These are phyloP conservation scores for Physeter macrocephalus DNA, from an alignment of 2,113 vertebrate species.

Conservation along the genomic window DNA sequence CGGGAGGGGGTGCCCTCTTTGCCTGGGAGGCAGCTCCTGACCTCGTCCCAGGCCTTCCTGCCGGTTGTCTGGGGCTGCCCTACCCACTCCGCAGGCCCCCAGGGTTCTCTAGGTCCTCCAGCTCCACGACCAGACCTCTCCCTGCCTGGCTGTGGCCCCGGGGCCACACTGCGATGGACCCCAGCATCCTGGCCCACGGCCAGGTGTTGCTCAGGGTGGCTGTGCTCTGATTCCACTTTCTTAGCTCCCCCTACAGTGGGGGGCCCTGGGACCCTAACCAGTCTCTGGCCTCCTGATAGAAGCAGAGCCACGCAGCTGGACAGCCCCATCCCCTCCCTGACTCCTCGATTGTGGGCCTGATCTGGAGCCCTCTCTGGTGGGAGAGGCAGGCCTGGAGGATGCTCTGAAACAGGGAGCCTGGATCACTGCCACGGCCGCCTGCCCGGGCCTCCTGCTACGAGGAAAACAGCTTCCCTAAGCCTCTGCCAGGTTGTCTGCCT, in stretches of 20 bases:
- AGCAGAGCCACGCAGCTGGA: neutral
- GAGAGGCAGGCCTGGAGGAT: neutral
- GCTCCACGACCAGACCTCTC: fast-evolving
- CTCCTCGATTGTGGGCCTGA: neutral
- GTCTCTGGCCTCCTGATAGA: neutral
- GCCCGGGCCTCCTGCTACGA: fast-evolving
- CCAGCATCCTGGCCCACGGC: too few relatives aligned
- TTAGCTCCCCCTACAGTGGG: neutral
- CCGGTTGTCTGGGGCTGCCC: neutral
- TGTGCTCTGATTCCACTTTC: fast-evolving
- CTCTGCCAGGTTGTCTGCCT: neutral
- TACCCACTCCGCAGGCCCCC: fast-evolving
- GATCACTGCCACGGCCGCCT: fast-evolving
- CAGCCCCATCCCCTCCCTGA: neutral
- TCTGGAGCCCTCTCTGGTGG: neutral
- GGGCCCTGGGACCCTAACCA: neutral
- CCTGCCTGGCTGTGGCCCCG: neutral
- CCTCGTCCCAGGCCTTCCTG: neutral
- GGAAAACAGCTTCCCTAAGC: neutral
- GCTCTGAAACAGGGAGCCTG: too few relatives aligned
- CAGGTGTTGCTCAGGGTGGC: fast-evolving
- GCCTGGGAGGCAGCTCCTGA: neutral
- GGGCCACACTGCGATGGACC: neutral
- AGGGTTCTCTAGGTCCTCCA: neutral
- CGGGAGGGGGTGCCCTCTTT: fast-evolving